These are phyloP conservation scores for Ophion ventricosus DNA, from an alignment of 2,888 invertebrate genomes.

Conservation along the genomic window DNA sequence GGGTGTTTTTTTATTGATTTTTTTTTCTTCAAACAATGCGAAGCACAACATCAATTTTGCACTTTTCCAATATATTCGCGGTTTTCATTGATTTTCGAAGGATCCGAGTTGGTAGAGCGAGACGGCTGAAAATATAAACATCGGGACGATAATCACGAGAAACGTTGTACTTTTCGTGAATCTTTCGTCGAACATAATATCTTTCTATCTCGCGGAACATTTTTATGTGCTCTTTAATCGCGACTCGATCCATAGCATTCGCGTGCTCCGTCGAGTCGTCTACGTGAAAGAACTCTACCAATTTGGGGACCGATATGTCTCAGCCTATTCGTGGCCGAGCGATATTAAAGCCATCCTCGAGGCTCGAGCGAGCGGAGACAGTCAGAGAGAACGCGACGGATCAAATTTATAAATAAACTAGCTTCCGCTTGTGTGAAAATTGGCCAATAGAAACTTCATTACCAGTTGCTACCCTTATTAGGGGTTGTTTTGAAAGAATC, in stretches of 20 bases:
- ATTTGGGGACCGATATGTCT: slow-evolving; percentile 44
- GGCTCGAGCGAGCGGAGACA: slow-evolving; percentile 14
- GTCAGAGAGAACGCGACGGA: no score
- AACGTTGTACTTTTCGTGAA: background rate
- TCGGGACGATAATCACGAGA: slow-evolving; percentile 22
- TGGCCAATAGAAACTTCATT: no score
- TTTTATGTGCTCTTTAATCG: slow-evolving; percentile 10
- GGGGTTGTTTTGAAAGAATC: no score
- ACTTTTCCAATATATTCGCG: slow-evolving; percentile 17
- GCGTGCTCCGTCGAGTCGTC: background rate
- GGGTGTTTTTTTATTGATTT: background rate
- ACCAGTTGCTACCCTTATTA: no score
- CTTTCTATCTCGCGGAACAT: slow-evolving; percentile 11
- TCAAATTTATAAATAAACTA: background rate
- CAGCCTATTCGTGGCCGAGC: slow-evolving; percentile 3
- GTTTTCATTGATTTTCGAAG: slow-evolving; percentile 44
- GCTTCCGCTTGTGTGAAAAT: no score
- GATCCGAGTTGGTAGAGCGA: background rate
- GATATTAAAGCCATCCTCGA: slow-evolving; percentile 6
- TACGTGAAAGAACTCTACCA: slow-evolving; percentile 42
- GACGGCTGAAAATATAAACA: slow-evolving; percentile 4
- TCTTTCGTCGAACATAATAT: slow-evolving; percentile 20
- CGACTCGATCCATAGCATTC: slow-evolving; percentile 16
- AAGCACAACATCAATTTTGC: no score
- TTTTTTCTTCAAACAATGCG: no score